phyloP scores from a whole-genome alignment of 2,888 invertebrate species.

The Cephus runcator region DNA sequence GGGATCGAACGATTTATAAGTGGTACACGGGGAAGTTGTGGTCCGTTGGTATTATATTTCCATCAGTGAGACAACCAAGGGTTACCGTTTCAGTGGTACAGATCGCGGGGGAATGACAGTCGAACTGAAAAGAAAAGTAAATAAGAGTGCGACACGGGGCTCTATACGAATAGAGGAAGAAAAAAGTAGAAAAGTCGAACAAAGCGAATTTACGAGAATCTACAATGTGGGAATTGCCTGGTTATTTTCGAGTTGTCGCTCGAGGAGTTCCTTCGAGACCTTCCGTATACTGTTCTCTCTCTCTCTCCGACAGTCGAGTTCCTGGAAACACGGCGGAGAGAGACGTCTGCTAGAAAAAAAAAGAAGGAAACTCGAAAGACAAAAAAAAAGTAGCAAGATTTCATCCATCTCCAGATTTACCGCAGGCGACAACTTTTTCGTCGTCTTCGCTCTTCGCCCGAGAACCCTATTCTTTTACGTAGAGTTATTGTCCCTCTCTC shows the following conservation, averaged over 20 bases:
- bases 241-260: constrained; percentile 29
- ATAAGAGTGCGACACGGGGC: not conserved
- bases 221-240: constrained; percentile 25
- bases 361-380: not conserved
- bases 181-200: not conserved
- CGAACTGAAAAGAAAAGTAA: not conserved
- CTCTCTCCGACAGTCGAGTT: not conserved
- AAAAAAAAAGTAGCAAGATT: constrained; percentile 23
- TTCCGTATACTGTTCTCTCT: not conserved
- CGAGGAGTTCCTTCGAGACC: constrained; percentile 1
- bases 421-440: constrained; percentile 31
- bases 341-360: not conserved
- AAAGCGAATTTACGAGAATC: not conserved
- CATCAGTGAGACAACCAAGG: not conserved
- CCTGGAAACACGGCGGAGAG: not conserved
- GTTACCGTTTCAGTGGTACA: not conserved
- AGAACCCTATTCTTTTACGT: not conserved
- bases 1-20: not conserved
- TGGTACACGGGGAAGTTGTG: not conserved
- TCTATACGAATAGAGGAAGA: not conserved
- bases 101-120: not conserved
- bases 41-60: not conserved
- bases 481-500: not conserved
- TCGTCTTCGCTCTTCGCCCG: not conserved
- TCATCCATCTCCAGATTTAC: constrained; percentile 29